Evolutionary conservation across 1,140 invertebrate species (phyloP).

Genomic region (Lycorma delicatula): DNA sequence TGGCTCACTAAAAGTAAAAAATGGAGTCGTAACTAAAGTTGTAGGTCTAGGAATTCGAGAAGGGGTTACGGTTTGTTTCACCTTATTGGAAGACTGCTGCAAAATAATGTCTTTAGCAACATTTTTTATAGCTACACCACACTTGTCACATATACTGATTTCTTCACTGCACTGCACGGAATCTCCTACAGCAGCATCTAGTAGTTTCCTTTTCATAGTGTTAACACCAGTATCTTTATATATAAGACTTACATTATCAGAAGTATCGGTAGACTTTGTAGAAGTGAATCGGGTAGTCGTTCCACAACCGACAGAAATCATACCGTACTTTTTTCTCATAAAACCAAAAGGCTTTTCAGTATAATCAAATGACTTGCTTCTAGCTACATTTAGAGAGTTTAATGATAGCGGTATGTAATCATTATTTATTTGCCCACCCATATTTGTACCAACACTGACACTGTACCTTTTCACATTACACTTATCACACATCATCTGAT

Average conservation of each 20-base stretch:
- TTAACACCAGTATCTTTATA: conserved; percentile 40
- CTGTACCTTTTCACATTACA: conserved; percentile 40
- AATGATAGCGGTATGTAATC: conserved; percentile 22
- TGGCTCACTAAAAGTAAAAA: not conserved
- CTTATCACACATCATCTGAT: conserved; percentile 42
- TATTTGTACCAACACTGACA: conserved; percentile 36
- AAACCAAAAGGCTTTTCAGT: not conserved
- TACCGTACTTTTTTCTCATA: conserved; percentile 20
- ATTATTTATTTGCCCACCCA: too few relatives aligned
- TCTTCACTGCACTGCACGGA: conserved; percentile 33
- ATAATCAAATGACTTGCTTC: conserved; percentile 23
- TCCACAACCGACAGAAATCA: conserved; percentile 33
- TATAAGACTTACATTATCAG: conserved; percentile 29
- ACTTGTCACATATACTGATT: conserved; percentile 55
- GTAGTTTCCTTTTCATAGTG: conserved; percentile 39
- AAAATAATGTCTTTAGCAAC: conserved; percentile 44
- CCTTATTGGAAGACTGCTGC: conserved; percentile 23
- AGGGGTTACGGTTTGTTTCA: conserved; percentile 13
- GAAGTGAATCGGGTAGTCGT: conserved; percentile 31
- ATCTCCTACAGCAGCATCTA: conserved; percentile 46
- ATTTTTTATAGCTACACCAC: conserved; percentile 49
- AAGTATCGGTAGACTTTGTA: conserved; percentile 35
- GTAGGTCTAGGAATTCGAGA: conserved; percentile 24
- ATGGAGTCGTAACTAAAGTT: not conserved
- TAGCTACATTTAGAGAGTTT: conserved; percentile 10